Conservation (phyloP, 92 coral and sea anemone genomes). For the Palythoa heliodiscus region DNA sequence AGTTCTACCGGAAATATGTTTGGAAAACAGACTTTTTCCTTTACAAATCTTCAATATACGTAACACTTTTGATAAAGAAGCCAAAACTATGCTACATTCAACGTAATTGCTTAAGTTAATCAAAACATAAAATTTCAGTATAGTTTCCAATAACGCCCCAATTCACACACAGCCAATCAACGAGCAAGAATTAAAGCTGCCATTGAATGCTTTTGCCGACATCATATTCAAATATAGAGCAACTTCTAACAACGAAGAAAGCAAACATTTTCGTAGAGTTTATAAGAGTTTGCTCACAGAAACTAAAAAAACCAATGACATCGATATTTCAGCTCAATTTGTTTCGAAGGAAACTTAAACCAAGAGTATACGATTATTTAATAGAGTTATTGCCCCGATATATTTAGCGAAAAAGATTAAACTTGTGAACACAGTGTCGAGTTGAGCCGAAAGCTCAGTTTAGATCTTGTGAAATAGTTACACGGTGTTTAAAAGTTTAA, state of each 20-base stretch:
- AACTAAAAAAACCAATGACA: not conserved
- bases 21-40: not conserved
- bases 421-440: too few species aligned
- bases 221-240: conserved; percentile 7
- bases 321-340: not conserved
- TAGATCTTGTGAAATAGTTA: too few species aligned
- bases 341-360: not conserved
- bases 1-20: not conserved
- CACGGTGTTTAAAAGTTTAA: too few species aligned
- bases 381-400: too few species aligned
- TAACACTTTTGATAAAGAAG: not conserved
- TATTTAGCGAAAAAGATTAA: too few species aligned
- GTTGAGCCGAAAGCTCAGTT: too few species aligned
- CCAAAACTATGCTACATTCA: not conserved
- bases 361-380: too few species aligned
- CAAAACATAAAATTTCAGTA: not conserved
- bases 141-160: conserved; percentile 4
- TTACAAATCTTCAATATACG: not conserved
- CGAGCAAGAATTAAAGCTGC: not conserved
- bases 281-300: not conserved
- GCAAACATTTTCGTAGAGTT: not conserved
- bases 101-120: not conserved
- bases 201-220: conserved; percentile 20
- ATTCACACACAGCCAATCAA: conserved; percentile 14
- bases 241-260: conserved; percentile 1